Conservation (phyloP, 2,113 vertebrate species). For the Corythornis cristatus region DNA sequence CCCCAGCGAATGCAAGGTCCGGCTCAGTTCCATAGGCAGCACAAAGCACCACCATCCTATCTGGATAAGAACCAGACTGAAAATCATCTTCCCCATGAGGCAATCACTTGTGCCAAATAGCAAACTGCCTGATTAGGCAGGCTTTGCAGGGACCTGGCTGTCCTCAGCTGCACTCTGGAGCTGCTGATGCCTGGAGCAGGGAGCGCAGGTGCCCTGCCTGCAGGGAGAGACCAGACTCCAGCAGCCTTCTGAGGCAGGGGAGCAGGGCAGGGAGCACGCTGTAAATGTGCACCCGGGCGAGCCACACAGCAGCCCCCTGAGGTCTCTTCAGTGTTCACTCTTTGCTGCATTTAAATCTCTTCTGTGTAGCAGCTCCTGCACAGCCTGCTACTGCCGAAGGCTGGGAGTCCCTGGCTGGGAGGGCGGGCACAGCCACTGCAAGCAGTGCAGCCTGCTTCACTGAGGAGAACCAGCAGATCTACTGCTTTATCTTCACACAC, state of each 20-base stretch:
- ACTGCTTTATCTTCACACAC: background rate
- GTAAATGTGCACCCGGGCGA: background rate
- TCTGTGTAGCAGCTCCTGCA: background rate
- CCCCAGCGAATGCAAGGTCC: background rate
- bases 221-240: background rate
- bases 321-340: background rate
- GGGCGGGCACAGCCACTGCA: background rate
- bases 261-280: background rate
- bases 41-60: background rate
- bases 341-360: background rate
- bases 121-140: conserved; percentile 26
- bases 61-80: background rate
- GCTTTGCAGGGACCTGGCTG: background rate
- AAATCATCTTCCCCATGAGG: background rate
- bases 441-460: background rate
- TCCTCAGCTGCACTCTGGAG: background rate
- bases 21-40: background rate
- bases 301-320: background rate
- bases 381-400: background rate
- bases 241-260: background rate
- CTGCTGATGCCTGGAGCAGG: background rate
- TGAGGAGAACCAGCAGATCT: background rate
- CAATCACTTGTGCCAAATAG: background rate
- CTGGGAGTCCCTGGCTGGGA: background rate
- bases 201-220: background rate